Evolutionary conservation across 2,797 vertebrate genomes (phyloP).

Genomic region (Lepilemur ruficaudatus): DNA sequence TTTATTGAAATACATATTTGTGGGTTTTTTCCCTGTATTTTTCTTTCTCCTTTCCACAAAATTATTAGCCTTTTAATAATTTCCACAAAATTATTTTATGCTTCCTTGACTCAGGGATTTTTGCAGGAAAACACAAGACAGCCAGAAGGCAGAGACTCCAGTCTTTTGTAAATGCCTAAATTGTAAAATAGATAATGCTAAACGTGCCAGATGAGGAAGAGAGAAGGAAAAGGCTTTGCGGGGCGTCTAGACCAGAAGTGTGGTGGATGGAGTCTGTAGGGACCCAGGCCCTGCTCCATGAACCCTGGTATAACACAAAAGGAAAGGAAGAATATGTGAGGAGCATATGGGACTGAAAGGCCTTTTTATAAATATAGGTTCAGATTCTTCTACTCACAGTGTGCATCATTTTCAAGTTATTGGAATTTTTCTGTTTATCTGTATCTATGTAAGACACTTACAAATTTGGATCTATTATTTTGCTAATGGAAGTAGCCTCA

Average conservation of each 20-base stretch:
- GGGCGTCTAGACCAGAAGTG: not conserved
- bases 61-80: not conserved
- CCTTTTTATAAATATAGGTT: not conserved
- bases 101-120: not conserved
- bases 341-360: not conserved
- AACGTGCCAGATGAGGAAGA: not conserved
- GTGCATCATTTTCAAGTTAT: not conserved
- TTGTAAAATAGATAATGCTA: not conserved
- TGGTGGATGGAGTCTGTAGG: fast-evolving
- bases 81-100: not conserved
- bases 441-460: not conserved
- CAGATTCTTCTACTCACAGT: not conserved
- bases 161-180: not conserved
- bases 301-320: not conserved
- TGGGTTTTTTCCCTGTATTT: not conserved
- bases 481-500: not conserved
- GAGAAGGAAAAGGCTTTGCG: not conserved
- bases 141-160: not conserved
- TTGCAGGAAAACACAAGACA: not conserved
- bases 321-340: not conserved
- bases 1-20: not conserved
- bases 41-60: not conserved
- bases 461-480: not conserved
- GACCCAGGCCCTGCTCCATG: not conserved
- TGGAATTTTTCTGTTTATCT: not conserved